Base-by-base conservation (phyloP, 92 coral and sea anemone genomes). In the Isaurus tuberculatus region DNA sequence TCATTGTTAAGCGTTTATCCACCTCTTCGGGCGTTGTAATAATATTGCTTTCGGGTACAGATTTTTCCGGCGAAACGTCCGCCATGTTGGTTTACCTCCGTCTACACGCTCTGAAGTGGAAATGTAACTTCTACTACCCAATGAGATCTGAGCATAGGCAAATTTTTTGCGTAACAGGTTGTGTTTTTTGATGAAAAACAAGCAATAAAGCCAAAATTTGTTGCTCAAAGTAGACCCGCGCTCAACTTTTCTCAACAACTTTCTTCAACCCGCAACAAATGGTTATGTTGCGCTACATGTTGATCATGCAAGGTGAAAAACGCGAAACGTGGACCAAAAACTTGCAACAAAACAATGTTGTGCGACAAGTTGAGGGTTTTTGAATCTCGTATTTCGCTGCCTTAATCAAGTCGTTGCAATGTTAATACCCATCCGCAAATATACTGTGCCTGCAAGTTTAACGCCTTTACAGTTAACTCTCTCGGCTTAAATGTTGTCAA, bases 321-420 rank as follows among this genome's bases (percentile, higher is more conserved):
- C 55, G 36, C 5, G 79, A 68, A 31, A 82, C 78, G 48, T 53
- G 28, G 68, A 82, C 26, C 58, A n/a, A 82, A 66, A 49, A 82
- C 85, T 40, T 81, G 66, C 85, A 81, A 81, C 85, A 48, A 16
- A 80, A 65, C 85, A 80, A 80, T 80, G 84, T 80, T 65, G 85
- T 65, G 68, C 85, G 26, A 66, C 23, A 81, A 81, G 77, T 81
- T 81, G 85, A 48, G 85, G 43, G 46, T 48, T 81, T 81, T 67
- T 81, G 67, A 66, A 67, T 81, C 85, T 67, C 68, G 77, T 81
- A 67, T 81, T 67, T 81, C 40, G 84, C 73, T 63, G 64, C 84
- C 40, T 60, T 60, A 58, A 58, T n/a, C n/a, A n/a, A n/a, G n/a
- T n/a, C n/a, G n/a, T n/a, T n/a, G n/a, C n/a, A n/a, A n/a, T n/a